A percentile compares a stretch with the other conserved stretches of the same genome.
Evolutionary conservation across 2,113 vertebrate species (phyloP).

Genomic region (Hepsetus odoe): DNA sequence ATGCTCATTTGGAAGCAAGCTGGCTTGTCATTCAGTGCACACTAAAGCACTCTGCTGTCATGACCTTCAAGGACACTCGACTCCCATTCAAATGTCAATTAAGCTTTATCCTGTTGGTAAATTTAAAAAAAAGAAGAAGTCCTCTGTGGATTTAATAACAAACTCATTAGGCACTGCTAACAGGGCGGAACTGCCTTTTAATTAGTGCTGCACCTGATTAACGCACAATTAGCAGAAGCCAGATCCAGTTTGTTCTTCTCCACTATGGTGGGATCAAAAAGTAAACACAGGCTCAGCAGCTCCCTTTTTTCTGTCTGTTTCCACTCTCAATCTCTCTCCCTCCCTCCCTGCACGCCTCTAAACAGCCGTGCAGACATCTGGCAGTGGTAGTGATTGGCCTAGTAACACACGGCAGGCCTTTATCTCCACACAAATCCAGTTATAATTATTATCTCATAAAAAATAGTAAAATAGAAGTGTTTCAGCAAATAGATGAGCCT

Average conservation of each 20-base stretch:
- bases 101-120: constrained; percentile 73
- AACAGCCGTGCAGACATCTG: background rate
- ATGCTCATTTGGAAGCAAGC: background rate
- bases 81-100: constrained; percentile 74
- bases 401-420: background rate
- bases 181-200: constrained; percentile 78
- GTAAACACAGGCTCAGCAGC: constrained; percentile 33
- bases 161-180: constrained; percentile 78
- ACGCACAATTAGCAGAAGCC: constrained; percentile 74
- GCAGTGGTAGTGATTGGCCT: background rate
- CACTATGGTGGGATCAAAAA: constrained; percentile 70
- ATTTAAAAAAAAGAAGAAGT: constrained; percentile 75
- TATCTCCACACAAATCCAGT: background rate
- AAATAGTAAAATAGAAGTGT: no score
- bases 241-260: constrained; percentile 72
- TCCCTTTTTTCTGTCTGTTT: constrained; percentile 36
- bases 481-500: no score
- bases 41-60: constrained; percentile 55
- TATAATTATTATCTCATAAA: no score
- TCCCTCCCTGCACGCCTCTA: background rate
- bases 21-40: constrained; percentile 26
- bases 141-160: constrained; percentile 78
- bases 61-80: constrained; percentile 75
- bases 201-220: constrained; percentile 82
- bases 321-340: background rate